Conservation (phyloP, 2,888 invertebrate genomes). For the Geotrupes spiniger region DNA sequence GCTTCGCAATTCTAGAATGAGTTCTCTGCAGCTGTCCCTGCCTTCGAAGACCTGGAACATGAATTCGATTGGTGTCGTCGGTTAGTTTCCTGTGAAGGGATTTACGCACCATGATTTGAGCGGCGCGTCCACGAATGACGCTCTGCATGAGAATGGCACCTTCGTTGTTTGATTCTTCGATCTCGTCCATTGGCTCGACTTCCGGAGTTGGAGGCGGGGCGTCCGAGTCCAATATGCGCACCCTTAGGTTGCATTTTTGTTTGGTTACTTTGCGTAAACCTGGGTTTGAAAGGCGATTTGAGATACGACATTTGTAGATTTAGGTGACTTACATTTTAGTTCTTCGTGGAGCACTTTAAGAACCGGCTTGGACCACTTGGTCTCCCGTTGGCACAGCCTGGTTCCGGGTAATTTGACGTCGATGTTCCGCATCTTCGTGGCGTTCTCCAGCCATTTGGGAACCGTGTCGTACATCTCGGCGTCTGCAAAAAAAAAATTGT, state of each 20-base stretch:
- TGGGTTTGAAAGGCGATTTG: conserved; percentile 6
- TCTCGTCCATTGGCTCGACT: conserved; percentile 38
- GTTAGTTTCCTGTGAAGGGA: no score
- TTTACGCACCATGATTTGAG: conserved; percentile 63
- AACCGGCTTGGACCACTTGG: conserved; percentile 65
- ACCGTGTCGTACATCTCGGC: conserved; percentile 52
- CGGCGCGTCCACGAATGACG: conserved; percentile 66
- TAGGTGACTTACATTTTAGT: conserved; percentile 51
- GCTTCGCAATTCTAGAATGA: conserved; percentile 69
- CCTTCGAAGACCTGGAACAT: conserved; percentile 67
- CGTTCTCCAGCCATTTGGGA: conserved; percentile 53
- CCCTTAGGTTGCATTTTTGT: conserved; percentile 32
- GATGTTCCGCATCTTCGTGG: conserved; percentile 51
- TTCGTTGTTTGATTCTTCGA: conserved; percentile 53
- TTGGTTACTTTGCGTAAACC: conserved; percentile 25
- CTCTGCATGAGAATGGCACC: conserved; percentile 63
- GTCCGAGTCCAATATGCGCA: conserved; percentile 30
- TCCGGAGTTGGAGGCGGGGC: conserved; percentile 37
- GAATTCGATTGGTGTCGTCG: no score
- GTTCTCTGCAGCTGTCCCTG: conserved; percentile 63
- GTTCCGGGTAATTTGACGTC: conserved; percentile 46
- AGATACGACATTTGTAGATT: no score
- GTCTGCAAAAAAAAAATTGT: conserved; percentile 41
- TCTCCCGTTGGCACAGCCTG: conserved; percentile 58
- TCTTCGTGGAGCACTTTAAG: conserved; percentile 59